phyloP scores from a whole-genome alignment of 2,888 invertebrate species.

The Epirrhoe alternata region DNA sequence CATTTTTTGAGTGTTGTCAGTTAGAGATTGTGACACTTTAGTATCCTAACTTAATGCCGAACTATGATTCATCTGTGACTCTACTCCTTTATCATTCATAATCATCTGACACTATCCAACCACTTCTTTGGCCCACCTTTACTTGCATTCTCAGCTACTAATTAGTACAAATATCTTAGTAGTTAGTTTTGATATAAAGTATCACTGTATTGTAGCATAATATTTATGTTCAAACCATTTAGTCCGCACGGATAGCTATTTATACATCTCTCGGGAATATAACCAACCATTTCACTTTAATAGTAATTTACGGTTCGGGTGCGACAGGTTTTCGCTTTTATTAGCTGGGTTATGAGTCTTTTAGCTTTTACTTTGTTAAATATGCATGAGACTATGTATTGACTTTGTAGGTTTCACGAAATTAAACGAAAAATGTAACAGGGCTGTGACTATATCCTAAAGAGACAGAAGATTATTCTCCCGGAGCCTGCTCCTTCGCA shows the following conservation, averaged over 20 bases:
- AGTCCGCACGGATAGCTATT: slow-evolving; percentile 28
- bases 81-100: too few relatives aligned
- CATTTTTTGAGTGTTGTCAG: too few relatives aligned
- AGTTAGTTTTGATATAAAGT: not conserved
- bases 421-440: too few relatives aligned
- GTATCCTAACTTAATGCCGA: too few relatives aligned
- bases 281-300: slow-evolving; percentile 17
- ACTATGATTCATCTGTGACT: too few relatives aligned
- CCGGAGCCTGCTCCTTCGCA: too few relatives aligned
- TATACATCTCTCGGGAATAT: slow-evolving; percentile 21
- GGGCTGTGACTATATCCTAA: too few relatives aligned
- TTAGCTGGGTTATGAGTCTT: slow-evolving; percentile 5
- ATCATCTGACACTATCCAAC: too few relatives aligned
- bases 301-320: slow-evolving; percentile 28
- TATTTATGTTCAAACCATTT: slow-evolving; percentile 20
- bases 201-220: slow-evolving; percentile 3
- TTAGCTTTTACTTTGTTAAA: not conserved
- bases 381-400: not conserved
- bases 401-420: not conserved
- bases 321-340: slow-evolving; percentile 22
- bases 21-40: too few relatives aligned
- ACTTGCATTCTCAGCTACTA: not conserved
- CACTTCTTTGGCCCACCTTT: too few relatives aligned
- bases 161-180: too few relatives aligned
- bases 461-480: too few relatives aligned